These are phyloP conservation scores for Cosmia trapezina DNA, from an alignment of 2,888 invertebrate species.

Conservation along the genomic window DNA sequence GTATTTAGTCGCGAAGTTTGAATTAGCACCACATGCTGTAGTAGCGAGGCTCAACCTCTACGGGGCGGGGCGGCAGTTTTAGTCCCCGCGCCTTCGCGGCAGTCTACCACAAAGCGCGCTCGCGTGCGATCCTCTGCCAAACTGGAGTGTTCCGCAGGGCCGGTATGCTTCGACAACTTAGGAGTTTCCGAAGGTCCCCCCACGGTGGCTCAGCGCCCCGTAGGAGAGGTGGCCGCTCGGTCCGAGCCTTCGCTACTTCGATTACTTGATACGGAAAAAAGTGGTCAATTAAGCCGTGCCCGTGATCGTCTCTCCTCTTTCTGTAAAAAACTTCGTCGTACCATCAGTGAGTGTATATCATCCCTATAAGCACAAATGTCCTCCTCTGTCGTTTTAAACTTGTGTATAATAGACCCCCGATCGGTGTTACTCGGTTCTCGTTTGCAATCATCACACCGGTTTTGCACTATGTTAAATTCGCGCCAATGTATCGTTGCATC, in stretches of 20 bases:
- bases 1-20: slow-evolving; percentile 75
- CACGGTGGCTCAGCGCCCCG: slow-evolving; percentile 81
- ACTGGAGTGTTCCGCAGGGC: slow-evolving; percentile 88
- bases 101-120: slow-evolving; percentile 85
- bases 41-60: slow-evolving; percentile 74
- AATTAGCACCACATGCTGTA: slow-evolving; percentile 79
- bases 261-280: slow-evolving; percentile 85
- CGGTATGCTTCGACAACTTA: slow-evolving; percentile 89
- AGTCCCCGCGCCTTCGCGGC: slow-evolving; percentile 75
- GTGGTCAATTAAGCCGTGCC: slow-evolving; percentile 85
- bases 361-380: slow-evolving; percentile 54
- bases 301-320: slow-evolving; percentile 86
- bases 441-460: slow-evolving; percentile 43
- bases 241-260: slow-evolving; percentile 86
- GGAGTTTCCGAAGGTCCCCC: slow-evolving; percentile 83
- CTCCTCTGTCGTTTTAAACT: slow-evolving; percentile 38
- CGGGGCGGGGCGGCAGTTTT: slow-evolving; percentile 74
- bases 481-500: slow-evolving; percentile 65
- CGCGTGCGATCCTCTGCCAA: slow-evolving; percentile 86
- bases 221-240: slow-evolving; percentile 82
- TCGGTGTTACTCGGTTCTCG: slow-evolving; percentile 34
- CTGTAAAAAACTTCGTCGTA: slow-evolving; percentile 88
- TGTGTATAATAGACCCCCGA: slow-evolving; percentile 35
- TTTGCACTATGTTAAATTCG: slow-evolving; percentile 48
- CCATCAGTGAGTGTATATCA: slow-evolving; percentile 85